Percentiles rank a stretch among this genome's conserved stretches.
Evolutionary conservation across 2,888 invertebrate genomes (phyloP).

Genomic region (Gandaritis pyraliata): DNA sequence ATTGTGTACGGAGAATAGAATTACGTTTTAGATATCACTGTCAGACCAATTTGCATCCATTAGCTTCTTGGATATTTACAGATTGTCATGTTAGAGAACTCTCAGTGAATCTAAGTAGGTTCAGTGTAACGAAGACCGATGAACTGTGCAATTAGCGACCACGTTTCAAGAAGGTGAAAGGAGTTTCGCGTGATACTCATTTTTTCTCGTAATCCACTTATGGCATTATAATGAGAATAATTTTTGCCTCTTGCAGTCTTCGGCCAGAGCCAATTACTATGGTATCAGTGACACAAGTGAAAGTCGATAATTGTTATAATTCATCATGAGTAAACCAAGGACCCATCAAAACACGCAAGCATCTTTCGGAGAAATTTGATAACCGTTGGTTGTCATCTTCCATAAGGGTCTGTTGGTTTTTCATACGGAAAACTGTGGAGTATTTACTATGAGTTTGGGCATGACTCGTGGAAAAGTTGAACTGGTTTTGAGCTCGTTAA

Average conservation of each 20-base stretch:
- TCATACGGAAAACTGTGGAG: slow-evolving; percentile 57
- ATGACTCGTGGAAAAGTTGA: slow-evolving; percentile 72
- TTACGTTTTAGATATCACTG: slow-evolving; percentile 27
- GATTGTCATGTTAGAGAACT: slow-evolving; percentile 14
- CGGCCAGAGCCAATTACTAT: slow-evolving; percentile 67
- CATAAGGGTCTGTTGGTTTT: slow-evolving; percentile 38
- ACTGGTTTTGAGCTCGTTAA: slow-evolving; percentile 78
- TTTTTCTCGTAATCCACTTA: slow-evolving; percentile 58
- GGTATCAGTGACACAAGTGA: slow-evolving; percentile 67
- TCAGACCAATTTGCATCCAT: slow-evolving; percentile 30
- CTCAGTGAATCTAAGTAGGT: slow-evolving; percentile 43
- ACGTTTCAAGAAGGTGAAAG: slow-evolving; percentile 68
- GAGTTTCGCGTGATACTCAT: slow-evolving; percentile 65
- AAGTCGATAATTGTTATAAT: slow-evolving; percentile 66
- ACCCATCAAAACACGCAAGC: slow-evolving; percentile 35
- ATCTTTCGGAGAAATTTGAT: slow-evolving; percentile 38
- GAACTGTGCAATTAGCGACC: slow-evolving; percentile 68
- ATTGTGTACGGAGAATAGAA: background rate
- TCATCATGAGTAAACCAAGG: slow-evolving; percentile 33
- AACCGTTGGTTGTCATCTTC: slow-evolving; percentile 24
- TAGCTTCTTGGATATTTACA: slow-evolving; percentile 14
- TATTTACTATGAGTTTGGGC: slow-evolving; percentile 75
- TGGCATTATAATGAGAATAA: slow-evolving; percentile 69
- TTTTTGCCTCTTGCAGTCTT: slow-evolving; percentile 61
- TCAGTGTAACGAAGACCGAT: slow-evolving; percentile 60